Base-by-base conservation (phyloP, 2,888 invertebrate genomes). In the Trachelus tabidus region DNA sequence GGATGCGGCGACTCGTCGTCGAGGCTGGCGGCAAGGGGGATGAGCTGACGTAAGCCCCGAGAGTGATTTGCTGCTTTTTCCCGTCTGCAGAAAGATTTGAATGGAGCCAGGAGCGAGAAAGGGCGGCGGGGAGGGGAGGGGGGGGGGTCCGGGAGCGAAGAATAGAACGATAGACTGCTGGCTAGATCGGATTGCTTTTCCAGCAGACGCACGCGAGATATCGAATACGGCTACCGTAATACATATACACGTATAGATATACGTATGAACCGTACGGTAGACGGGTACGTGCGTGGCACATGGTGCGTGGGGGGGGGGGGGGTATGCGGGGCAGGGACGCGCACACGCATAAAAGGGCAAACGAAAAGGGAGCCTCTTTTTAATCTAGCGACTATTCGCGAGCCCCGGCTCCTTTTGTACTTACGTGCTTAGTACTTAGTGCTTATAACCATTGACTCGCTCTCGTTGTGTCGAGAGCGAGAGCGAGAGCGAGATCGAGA, bases 311-410 rank as follows among this genome's bases (percentile, higher is more conserved):
- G 76, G 74, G 79, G 75, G 34, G 73, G 12, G 56, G 76, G 77
- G 56, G 34, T 1, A 34, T 40, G 73, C 33, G 56, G 75, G 77
- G 12, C 33, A 34, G 33, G 77, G 79, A 77, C 81, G 33, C 75
- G 37, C 73, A 68, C 73, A 33, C 69, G 69, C 69, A 78, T 75
- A 78, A 78, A 78, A 78, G 78, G 75, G 78, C 78, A 78, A 78
- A 71, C 78, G 78, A 78, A 78, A 30, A 78, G 78, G 78, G 78
- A 84, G 83, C 82, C 89, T 90, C 89, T 90, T 90, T 90, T 91
- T 91, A 91, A 91, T 91, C 90, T 90, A 90, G 89, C 90, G 89
- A 90, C 90, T 90, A 90, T 91, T 91, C 90, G 88, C 88, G 89
- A 88, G 81, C 88, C 87, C 88, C 87, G 85, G 86, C 87, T 88